Evolutionary conservation across 2,113 vertebrate species (phyloP).

Genomic region (Mobula hypostoma): DNA sequence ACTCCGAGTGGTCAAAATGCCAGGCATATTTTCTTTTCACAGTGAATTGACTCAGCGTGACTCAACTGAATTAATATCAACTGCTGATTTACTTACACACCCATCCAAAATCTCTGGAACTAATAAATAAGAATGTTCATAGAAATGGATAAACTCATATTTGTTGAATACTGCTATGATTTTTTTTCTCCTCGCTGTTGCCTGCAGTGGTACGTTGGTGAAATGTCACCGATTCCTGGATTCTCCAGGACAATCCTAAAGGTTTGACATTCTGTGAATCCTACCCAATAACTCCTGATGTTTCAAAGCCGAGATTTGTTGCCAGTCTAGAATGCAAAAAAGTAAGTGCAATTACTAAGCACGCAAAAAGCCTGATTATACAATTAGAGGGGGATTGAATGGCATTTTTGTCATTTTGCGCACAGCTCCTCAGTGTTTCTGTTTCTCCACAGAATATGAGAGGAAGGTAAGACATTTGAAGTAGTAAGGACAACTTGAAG

Average conservation of each 20-base stretch:
- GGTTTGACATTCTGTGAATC: background rate
- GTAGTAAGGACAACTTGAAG: no score
- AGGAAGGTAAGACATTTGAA: background rate
- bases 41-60: background rate
- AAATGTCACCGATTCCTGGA: background rate
- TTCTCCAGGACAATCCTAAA: background rate
- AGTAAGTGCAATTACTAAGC: background rate
- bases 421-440: background rate
- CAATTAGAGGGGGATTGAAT: background rate
- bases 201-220: background rate
- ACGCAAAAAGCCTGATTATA: background rate
- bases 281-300: background rate
- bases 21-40: background rate
- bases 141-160: background rate
- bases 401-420: background rate
- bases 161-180: background rate
- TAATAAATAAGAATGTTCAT: background rate
- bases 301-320: background rate
- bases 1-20: background rate
- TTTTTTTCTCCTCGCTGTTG: background rate
- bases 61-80: background rate
- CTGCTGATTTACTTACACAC: background rate
- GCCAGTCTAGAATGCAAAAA: background rate
- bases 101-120: background rate
- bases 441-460: background rate